phyloP scores from a whole-genome alignment of 2,797 vertebrate genomes.

The Crypturellus tataupa region DNA sequence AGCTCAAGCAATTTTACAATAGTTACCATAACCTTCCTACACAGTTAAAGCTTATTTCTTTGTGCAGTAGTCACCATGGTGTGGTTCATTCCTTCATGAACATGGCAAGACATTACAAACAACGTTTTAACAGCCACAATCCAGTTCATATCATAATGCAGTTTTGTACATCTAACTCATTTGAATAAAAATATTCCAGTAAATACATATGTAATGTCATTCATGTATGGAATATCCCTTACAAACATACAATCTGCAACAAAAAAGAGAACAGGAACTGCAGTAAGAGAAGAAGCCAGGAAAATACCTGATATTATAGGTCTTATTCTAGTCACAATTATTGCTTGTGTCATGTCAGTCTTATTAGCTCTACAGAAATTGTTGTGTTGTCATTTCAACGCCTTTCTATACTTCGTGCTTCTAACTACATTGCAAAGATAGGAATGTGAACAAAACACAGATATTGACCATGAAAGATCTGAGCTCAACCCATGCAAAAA shows the following conservation, averaged over 20 bases:
- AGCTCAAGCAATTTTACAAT: slow-evolving; percentile 37
- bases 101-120: slow-evolving; percentile 10
- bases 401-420: background rate
- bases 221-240: background rate
- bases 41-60: slow-evolving; percentile 43
- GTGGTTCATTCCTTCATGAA: slow-evolving; percentile 5
- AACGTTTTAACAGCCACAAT: slow-evolving; percentile 26
- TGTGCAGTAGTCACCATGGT: background rate
- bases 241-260: background rate
- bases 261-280: background rate
- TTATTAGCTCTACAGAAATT: background rate
- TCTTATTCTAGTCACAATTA: background rate
- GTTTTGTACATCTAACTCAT: background rate
- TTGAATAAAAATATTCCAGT: background rate
- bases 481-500: background rate
- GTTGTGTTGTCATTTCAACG: background rate
- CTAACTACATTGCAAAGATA: background rate
- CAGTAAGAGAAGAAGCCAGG: background rate
- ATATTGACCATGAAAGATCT: background rate
- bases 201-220: background rate
- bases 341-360: background rate
- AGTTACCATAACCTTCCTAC: slow-evolving; percentile 18
- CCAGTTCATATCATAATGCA: background rate
- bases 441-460: background rate
- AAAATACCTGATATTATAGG: background rate